Evolutionary conservation across 2,888 invertebrate species (phyloP), one percentile per base, ranked within the genome.

Genomic region (Drosophila lacicola): DNA sequence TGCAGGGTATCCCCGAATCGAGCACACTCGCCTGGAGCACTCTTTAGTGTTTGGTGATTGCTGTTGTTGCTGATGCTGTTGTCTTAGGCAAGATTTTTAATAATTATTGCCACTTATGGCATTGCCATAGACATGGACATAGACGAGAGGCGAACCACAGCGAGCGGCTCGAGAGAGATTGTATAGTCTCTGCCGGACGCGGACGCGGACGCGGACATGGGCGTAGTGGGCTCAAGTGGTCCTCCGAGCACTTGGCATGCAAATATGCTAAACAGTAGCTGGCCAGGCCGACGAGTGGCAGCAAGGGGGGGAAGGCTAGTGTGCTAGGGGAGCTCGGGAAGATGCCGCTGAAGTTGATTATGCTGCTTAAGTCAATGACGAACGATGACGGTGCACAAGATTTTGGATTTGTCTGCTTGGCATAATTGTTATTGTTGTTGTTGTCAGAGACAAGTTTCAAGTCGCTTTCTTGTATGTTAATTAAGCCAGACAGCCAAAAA

Each of bases 51-150:
- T 65, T 41, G 45, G 41, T 34, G 62, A 37, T 68, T 87, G 73
- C 67, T 86, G 61, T 51, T 74, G 64, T 21, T 54, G 53, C 44
- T 36, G 45, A 25, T 44, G 51, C 61, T 74, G 70, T 88, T 85
- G 85, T 89, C 88, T 86, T 84, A 76, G 89, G 88, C 73, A 89
- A 87, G 89, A 89, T 87, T 90, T 90, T 90, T 86, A 90, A 90
- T 90, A 90, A 90, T 90, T 90, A 90, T 90, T 90, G 89, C 91
- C 90, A 90, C 91, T 90, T 90, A 90, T 86, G 77, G 81, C 79
- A 74, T 70, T 81, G 84, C 82, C 83, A 76, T 39, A 63, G 56
- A 17, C 17, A 17, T 17, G 2, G 17, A 55, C 44, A 33, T 17
- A 29, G 29, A 29, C 29, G 11, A 50, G 29, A 25, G 55, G 42